Conservation (phyloP, 2,113 vertebrate species). For the Campylomormyrus numenius region DNA sequence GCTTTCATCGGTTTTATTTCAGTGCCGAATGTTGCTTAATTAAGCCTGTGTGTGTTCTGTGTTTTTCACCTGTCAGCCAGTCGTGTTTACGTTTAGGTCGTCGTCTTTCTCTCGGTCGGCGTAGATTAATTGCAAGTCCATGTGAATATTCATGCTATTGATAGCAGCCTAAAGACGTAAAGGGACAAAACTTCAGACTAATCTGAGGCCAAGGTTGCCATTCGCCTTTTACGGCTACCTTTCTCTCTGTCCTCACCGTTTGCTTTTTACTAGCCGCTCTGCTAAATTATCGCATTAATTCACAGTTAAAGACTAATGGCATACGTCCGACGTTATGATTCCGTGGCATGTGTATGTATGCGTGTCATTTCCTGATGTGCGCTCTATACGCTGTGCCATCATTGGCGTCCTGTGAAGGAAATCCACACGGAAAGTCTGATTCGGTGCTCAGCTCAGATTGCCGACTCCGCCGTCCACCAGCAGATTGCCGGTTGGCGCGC, state of each 20-base stretch:
- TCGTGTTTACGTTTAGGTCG: conserved; percentile 45
- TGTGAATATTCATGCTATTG: conserved; percentile 72
- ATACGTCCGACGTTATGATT: not conserved
- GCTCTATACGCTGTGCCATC: not conserved
- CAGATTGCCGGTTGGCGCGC: not conserved
- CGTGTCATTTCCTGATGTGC: not conserved
- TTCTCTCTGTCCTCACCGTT: not conserved
- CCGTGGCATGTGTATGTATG: not conserved
- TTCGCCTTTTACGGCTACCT: not conserved
- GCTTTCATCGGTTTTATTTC: conserved; percentile 37
- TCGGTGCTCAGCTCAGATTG: not conserved
- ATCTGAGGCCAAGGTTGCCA: not conserved
- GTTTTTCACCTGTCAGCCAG: conserved; percentile 56
- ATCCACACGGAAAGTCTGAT: not conserved
- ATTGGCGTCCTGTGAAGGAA: not conserved
- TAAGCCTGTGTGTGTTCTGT: conserved; percentile 55
- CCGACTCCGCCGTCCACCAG: not conserved
- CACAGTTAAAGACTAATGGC: not conserved
- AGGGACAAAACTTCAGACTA: conserved; percentile 40
- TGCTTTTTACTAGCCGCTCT: not conserved
- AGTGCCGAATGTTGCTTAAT: conserved; percentile 56
- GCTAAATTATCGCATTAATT: not conserved
- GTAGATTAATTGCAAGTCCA: conserved; percentile 56
- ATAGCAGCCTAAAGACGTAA: conserved; percentile 66
- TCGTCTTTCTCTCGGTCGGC: conserved; percentile 47